Base-by-base conservation (phyloP, 2,888 invertebrate genomes). In the Drosophila cognata region DNA sequence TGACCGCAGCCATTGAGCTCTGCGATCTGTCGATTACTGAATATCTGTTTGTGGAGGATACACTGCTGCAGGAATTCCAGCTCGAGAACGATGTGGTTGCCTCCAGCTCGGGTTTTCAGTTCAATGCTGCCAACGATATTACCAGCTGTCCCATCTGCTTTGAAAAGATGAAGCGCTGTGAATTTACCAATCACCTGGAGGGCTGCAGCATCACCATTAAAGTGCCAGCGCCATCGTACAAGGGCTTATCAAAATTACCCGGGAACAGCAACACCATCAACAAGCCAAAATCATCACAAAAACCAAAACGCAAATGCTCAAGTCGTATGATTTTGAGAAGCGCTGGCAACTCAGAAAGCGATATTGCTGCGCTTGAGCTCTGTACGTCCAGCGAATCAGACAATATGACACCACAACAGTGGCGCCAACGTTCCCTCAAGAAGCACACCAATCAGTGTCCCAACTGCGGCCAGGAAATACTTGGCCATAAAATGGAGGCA, bases 91-190 rank as follows among this genome's bases (percentile, higher is more conserved):
- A 91, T 67, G 85, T 92, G 10, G 64, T 82, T 29, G 86, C 91
- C 3, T 74, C 81, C 0, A 80, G 90, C 8, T 91, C 92, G 1
- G 79, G 81, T 0, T 65, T 79, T 62, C 51, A 60, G 18, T 69
- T 80, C 7, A 71, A 92, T 78, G 79, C 84, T 0, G 61, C 75
- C 18, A 89, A 91, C 50, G 93, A 93, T 53, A 93, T 93, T 6
- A 90, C 92, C 18, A 84, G 78, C 0, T 93, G 93, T 63, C 93
- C 93, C 0, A 91, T 93, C 28, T 93, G 93, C 62, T 88, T 92
- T 38, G 91, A 88, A 18, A 92, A 91, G 52, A 82, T 93, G 81
- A 88, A 82, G 33, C 92, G 93, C 8, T 75, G 81, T 4, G 72
- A 88, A 16, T 85, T 93, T 33, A 70, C 81, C 0, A 91, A 92